These are phyloP conservation scores for Craniophora ligustri DNA, from an alignment of 2,888 invertebrate species.

Conservation along the genomic window DNA sequence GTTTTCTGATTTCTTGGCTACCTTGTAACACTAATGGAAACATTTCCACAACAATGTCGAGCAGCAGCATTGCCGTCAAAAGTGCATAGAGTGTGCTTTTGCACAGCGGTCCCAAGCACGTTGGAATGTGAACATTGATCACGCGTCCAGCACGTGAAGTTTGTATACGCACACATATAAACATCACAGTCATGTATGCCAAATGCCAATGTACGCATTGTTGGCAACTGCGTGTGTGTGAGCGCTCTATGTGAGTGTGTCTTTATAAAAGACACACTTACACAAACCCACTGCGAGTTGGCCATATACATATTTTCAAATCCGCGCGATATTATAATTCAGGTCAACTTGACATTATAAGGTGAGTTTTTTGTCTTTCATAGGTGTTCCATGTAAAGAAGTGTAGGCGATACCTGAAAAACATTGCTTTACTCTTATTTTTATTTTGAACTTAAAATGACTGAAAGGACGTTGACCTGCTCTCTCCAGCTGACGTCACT, in stretches of 20 bases:
- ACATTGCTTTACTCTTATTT: constrained; percentile 25
- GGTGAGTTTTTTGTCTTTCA: constrained; percentile 30
- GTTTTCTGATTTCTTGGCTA: constrained; percentile 23
- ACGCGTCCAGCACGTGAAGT: constrained; percentile 77
- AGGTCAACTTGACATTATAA: constrained; percentile 43
- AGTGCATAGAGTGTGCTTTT: constrained; percentile 55
- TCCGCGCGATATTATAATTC: constrained; percentile 42
- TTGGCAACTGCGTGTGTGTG: constrained; percentile 63
- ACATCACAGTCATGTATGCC: constrained; percentile 63
- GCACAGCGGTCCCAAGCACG: constrained; percentile 64
- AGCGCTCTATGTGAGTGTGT: constrained; percentile 49
- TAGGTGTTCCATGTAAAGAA: constrained; percentile 4
- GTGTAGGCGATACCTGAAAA: constrained; percentile 5
- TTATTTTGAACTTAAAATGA: constrained; percentile 16
- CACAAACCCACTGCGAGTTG: constrained; percentile 21
- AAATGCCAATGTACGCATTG: constrained; percentile 67
- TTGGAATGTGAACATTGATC: constrained; percentile 83
- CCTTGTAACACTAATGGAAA: constrained; percentile 30
- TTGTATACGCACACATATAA: constrained; percentile 59
- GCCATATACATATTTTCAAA: constrained; percentile 61
- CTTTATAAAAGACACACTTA: constrained; percentile 55
- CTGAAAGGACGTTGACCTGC: constrained; percentile 47
- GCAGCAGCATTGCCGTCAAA: constrained; percentile 39
- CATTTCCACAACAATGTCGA: constrained; percentile 35
- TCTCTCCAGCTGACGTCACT: constrained; percentile 33